phyloP scores from a whole-genome alignment of 2,797 vertebrate species.

The Moxostoma hubbsi region DNA sequence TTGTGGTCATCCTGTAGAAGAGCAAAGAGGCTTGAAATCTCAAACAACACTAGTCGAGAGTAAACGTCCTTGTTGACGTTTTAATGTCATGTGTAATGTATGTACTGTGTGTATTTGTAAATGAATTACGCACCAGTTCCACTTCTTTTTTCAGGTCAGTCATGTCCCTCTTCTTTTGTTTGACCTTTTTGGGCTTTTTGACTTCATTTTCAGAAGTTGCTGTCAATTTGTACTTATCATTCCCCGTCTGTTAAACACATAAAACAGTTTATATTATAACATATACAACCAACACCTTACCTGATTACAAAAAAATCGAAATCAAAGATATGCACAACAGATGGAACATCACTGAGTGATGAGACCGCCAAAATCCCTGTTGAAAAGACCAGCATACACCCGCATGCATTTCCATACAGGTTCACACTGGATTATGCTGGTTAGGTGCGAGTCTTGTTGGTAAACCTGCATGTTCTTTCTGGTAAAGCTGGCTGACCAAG shows the following conservation, averaged over 20 bases:
- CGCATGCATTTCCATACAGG: neutral
- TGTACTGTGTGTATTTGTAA: neutral
- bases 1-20: constrained; percentile 91
- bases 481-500: neutral
- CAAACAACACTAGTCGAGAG: too few relatives aligned
- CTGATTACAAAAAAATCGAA: neutral
- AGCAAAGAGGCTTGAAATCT: constrained; percentile 13
- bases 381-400: neutral
- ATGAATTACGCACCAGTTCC: constrained; percentile 80
- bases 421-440: constrained; percentile 8
- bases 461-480: neutral
- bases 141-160: constrained; percentile 97
- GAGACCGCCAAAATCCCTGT: neutral
- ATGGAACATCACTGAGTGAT: neutral
- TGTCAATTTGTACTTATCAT: constrained; percentile 92
- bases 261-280: constrained; percentile 5
- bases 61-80: too few relatives aligned
- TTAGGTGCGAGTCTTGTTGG: neutral
- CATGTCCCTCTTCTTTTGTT: constrained; percentile 84
- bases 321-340: neutral
- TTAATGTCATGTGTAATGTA: neutral
- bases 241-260: constrained; percentile 81
- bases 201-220: constrained; percentile 84
- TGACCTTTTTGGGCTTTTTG: constrained; percentile 73
- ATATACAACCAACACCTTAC: neutral